Evolutionary conservation across 2,113 vertebrate genomes (phyloP).

Genomic region (Pelecanus crispus): DNA sequence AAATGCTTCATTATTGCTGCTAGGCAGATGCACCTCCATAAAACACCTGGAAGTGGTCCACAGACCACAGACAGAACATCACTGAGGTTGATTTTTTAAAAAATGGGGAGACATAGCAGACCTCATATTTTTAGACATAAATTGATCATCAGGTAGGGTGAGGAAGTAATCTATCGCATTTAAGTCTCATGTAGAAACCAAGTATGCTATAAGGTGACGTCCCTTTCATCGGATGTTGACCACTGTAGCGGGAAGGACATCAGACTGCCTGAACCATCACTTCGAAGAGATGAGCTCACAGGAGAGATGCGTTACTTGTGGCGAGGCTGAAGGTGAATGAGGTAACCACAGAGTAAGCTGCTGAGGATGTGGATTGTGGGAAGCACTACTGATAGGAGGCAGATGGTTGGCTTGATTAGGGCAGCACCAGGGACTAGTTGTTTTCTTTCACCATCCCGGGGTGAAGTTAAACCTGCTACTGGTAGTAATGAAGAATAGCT

Average conservation of each 20-base stretch:
- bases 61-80: constrained; percentile 27
- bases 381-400: neutral
- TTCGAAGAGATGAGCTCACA: neutral
- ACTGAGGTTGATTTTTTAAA: neutral
- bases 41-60: constrained; percentile 50
- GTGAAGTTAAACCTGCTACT: constrained; percentile 48
- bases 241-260: neutral
- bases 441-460: neutral
- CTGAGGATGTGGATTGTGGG: constrained; percentile 19
- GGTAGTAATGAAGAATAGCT: constrained; percentile 45
- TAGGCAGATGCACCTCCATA: constrained; percentile 35
- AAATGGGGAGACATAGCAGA: neutral
- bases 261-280: neutral
- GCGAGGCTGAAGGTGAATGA: neutral
- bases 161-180: neutral
- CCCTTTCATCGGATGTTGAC: neutral
- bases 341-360: constrained; percentile 17
- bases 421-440: neutral
- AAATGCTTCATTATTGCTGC: constrained; percentile 41
- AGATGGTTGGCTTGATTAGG: neutral
- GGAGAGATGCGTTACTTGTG: neutral
- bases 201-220: neutral
- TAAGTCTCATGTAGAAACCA: neutral
- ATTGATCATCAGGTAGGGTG: neutral
- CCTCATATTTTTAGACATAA: neutral